Evolutionary conservation across 2,113 vertebrate species (phyloP).

Genomic region (Rhineura floridana): DNA sequence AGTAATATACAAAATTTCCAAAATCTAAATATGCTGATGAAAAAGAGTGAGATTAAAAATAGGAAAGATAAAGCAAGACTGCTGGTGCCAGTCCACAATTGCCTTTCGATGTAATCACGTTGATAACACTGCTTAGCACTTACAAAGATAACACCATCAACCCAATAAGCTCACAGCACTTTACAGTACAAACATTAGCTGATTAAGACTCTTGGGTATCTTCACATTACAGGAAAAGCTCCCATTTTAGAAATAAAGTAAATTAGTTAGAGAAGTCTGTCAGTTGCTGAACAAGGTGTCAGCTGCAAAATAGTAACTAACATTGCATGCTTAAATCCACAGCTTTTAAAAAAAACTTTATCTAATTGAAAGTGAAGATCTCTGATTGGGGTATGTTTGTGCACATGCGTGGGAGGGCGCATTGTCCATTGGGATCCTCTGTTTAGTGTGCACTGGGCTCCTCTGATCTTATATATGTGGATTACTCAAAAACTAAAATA

Average conservation of each 20-base stretch:
- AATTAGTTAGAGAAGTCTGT: not conserved
- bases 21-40: not conserved
- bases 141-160: not conserved
- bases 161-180: not conserved
- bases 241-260: not conserved
- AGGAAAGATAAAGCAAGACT: not conserved
- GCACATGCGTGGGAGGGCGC: not conserved
- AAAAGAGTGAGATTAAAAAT: not conserved
- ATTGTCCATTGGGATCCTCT: too few relatives aligned
- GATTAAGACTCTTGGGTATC: conserved; percentile 6
- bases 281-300: not conserved
- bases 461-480: not conserved
- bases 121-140: not conserved
- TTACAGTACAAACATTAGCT: not conserved
- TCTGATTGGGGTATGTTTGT: too few relatives aligned
- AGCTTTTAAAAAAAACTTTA: not conserved
- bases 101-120: not conserved
- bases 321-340: not conserved
- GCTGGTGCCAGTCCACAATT: not conserved
- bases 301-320: not conserved
- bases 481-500: not conserved
- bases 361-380: not conserved
- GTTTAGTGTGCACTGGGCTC: not conserved
- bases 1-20: not conserved
- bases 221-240: not conserved